phyloP scores from a whole-genome alignment of 2,888 invertebrate genomes.

The Lasiommata megera region DNA sequence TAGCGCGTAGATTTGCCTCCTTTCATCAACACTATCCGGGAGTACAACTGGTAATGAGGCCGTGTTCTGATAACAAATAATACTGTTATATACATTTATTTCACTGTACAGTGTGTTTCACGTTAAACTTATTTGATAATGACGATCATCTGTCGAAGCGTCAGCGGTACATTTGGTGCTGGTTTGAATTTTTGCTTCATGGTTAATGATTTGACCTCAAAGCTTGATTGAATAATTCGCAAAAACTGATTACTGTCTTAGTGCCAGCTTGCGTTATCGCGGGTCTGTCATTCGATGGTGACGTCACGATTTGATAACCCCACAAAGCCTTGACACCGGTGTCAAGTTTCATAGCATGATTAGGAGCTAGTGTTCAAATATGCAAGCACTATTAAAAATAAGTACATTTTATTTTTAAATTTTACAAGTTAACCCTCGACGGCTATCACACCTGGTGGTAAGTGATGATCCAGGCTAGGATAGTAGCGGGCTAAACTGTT shows the following conservation, averaged over 20 bases:
- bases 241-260: conserved; percentile 27
- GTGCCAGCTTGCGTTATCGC: background rate
- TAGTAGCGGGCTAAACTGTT: too few species aligned
- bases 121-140: background rate
- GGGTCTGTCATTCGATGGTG: too few species aligned
- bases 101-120: conserved; percentile 23
- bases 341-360: conserved; percentile 2
- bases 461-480: too few species aligned
- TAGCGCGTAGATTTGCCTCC: background rate
- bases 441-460: too few species aligned
- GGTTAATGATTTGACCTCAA: conserved; percentile 34
- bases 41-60: conserved; percentile 5
- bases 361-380: too few species aligned
- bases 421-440: too few species aligned
- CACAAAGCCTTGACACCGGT: background rate
- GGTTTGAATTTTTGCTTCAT: conserved; percentile 27
- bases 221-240: conserved; percentile 34
- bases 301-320: background rate
- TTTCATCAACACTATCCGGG: conserved; percentile 1
- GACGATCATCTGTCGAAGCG: background rate
- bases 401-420: too few species aligned
- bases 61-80: conserved; percentile 13
- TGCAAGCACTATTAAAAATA: too few species aligned
- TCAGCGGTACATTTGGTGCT: conserved; percentile 12
- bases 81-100: conserved; percentile 18